Evolutionary conservation across 2,113 vertebrate genomes (phyloP).

Genomic region (Trachemys scripta): DNA sequence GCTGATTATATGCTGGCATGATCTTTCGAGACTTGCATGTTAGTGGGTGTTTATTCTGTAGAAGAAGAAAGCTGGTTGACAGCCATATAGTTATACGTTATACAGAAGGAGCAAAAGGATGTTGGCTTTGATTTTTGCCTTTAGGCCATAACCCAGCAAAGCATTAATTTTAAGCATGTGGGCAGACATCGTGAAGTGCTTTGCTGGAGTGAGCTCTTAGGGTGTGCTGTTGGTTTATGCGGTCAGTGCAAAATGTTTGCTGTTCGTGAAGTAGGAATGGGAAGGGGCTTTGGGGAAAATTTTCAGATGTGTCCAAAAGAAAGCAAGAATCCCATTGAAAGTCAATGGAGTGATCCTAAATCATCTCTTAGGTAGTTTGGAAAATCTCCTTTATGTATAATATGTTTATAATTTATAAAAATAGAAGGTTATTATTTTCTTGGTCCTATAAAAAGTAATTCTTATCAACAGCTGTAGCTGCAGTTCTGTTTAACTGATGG

Average conservation of each 20-base stretch:
- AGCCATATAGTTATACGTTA: neutral
- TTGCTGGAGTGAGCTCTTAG: neutral
- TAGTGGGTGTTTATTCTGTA: neutral
- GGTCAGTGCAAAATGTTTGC: neutral
- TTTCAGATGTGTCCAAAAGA: neutral
- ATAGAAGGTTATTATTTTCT: neutral
- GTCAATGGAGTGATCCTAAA: neutral
- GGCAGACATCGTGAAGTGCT: neutral
- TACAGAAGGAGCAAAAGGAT: neutral
- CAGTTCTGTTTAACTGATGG: neutral
- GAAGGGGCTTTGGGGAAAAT: neutral
- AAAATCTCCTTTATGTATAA: neutral
- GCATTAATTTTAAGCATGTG: neutral
- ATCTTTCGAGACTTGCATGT: neutral
- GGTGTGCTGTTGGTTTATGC: neutral
- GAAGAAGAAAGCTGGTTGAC: neutral
- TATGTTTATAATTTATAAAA: neutral
- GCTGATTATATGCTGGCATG: neutral
- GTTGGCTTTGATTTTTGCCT: neutral
- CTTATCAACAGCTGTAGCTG: neutral
- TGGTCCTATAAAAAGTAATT: neutral
- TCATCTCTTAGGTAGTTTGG: neutral
- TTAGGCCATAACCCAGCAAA: neutral
- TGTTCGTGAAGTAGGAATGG: neutral
- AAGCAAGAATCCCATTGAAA: neutral